phyloP scores from a whole-genome alignment of 2,113 vertebrate genomes.

The Daubentonia madagascariensis region DNA sequence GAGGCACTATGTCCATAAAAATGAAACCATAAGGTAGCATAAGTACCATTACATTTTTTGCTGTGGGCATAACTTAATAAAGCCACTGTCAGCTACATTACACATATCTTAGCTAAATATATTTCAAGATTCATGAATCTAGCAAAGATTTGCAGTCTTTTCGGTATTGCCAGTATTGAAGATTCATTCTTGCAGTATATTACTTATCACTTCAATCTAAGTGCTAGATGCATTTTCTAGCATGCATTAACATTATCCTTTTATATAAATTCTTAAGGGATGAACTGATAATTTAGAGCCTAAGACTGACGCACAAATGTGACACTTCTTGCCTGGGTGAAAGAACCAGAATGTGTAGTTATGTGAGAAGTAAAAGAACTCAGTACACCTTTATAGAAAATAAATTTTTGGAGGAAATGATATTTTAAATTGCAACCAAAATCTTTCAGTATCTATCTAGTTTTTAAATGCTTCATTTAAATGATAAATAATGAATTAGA shows the following conservation, averaged over 20 bases:
- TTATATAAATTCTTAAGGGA: background rate
- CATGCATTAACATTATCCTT: background rate
- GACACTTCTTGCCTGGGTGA: background rate
- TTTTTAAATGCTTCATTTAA: background rate
- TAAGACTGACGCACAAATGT: background rate
- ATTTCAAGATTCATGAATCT: constrained; percentile 13
- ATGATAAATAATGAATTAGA: background rate
- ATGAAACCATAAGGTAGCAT: background rate
- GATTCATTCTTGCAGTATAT: background rate
- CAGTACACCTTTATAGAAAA: background rate
- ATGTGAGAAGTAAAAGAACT: background rate
- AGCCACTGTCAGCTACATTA: background rate
- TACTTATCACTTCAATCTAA: constrained; percentile 20
- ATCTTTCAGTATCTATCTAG: background rate
- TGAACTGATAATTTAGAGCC: background rate
- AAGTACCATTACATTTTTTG: background rate
- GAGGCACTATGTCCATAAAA: background rate
- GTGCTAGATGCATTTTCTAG: background rate
- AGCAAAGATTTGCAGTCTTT: background rate
- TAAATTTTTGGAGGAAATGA: background rate
- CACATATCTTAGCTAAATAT: background rate
- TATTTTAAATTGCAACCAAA: background rate
- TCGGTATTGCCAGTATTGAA: background rate
- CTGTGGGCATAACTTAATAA: constrained; percentile 16
- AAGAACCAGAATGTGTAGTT: background rate